Conservation (phyloP, 2,888 invertebrate genomes). For the Villa cingulata region DNA sequence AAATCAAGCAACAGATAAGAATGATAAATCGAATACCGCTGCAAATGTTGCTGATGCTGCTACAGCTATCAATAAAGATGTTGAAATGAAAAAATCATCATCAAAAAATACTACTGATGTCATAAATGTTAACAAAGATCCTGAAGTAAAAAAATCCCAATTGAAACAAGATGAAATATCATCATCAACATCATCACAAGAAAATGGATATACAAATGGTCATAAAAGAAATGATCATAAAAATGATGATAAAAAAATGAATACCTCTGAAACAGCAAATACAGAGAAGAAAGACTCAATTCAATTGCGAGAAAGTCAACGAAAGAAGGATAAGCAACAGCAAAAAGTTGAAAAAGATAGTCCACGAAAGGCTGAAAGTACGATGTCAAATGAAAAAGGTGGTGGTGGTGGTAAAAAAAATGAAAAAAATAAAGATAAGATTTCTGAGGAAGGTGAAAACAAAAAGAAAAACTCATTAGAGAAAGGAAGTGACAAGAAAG, state of each 20-base stretch:
- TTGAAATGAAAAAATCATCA: too few relatives aligned
- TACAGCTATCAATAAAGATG: too few relatives aligned
- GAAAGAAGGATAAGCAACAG: neutral
- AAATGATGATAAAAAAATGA: conserved; percentile 5
- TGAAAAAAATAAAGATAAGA: neutral
- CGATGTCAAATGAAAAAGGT: conserved; percentile 1
- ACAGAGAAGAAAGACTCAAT: neutral
- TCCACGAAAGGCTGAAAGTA: conserved; percentile 5
- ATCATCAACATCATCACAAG: neutral
- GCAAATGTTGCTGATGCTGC: too few relatives aligned
- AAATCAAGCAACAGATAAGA: neutral
- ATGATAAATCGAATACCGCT: neutral
- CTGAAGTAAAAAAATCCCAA: too few relatives aligned
- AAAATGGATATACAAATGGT: neutral
- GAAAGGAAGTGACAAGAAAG: neutral
- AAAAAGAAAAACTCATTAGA: neutral
- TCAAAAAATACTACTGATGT: too few relatives aligned
- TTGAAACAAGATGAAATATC: neutral
- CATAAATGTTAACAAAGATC: too few relatives aligned
- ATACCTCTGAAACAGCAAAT: too few relatives aligned
- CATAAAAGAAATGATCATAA: conserved; percentile 1
- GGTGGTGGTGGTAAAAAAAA: too few relatives aligned
- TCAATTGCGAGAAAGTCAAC: neutral
- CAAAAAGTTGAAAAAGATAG: conserved; percentile 6
- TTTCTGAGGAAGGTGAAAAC: neutral